phyloP scores from a whole-genome alignment of 2,113 vertebrate species.

The Thamnophis sirtalis region DNA sequence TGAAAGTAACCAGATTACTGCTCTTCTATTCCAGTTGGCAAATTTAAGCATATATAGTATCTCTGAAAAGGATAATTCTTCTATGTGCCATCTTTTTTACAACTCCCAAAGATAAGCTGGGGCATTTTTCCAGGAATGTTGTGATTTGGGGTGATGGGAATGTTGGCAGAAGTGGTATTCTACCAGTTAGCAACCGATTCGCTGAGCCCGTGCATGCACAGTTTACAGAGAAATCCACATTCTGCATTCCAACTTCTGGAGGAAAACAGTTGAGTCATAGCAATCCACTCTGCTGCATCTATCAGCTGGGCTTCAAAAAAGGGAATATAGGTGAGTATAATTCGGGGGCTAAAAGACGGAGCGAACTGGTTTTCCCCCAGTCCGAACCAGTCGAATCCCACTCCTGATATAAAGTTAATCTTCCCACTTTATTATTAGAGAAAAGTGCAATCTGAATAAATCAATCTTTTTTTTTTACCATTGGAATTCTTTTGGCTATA shows the following conservation, averaged over 20 bases:
- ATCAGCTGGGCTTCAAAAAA: too few species aligned
- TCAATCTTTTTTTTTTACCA: not conserved
- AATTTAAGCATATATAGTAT: not conserved
- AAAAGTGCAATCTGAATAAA: not conserved
- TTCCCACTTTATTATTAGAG: not conserved
- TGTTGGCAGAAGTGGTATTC: too few species aligned
- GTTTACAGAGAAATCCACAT: too few species aligned
- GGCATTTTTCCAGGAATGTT: not conserved
- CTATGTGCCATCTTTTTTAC: not conserved
- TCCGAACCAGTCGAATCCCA: too few species aligned
- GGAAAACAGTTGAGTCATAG: too few species aligned
- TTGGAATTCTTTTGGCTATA: not conserved
- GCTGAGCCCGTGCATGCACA: too few species aligned
- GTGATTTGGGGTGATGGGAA: not conserved
- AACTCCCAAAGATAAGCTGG: not conserved
- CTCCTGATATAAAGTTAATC: not conserved
- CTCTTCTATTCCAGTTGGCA: not conserved
- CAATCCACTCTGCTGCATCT: too few species aligned
- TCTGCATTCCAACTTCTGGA: too few species aligned
- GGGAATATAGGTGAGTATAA: too few species aligned
- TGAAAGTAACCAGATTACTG: not conserved
- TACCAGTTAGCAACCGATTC: too few species aligned
- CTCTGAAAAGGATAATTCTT: not conserved
- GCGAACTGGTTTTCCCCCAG: too few species aligned
- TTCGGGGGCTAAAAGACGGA: too few species aligned